Evolutionary conservation across 2,888 invertebrate species (phyloP).

Genomic region (Sclerodermus sp.): DNA sequence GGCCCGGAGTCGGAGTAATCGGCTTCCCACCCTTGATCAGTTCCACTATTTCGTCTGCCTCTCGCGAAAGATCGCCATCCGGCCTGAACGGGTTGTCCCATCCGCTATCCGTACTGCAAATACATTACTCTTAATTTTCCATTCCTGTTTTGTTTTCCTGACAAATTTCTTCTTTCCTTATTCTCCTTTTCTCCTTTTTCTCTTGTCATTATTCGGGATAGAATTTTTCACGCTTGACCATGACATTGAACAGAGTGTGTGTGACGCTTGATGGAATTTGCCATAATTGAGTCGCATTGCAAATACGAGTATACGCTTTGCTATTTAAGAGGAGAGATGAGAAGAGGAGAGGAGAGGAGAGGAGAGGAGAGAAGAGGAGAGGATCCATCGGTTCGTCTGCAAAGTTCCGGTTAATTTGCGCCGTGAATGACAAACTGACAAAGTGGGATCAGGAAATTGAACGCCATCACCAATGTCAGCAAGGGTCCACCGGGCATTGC

Average conservation of each 20-base stretch:
- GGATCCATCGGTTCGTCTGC: conserved; percentile 1
- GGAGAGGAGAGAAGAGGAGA: background rate
- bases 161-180: background rate
- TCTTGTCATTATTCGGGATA: too few species aligned
- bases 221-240: conserved; percentile 29
- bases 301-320: background rate
- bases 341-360: background rate
- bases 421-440: conserved; percentile 8
- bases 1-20: conserved; percentile 68
- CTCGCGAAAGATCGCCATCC: conserved; percentile 90
- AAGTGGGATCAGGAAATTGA: conserved; percentile 14
- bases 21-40: conserved; percentile 90
- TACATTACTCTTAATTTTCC: too few species aligned
- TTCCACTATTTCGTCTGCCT: conserved; percentile 95
- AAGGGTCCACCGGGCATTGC: background rate
- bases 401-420: conserved; percentile 5
- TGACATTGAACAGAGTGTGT: conserved; percentile 45
- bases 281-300: background rate
- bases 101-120: conserved; percentile 88
- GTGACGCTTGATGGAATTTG: conserved; percentile 40
- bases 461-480: background rate
- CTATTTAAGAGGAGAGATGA: background rate
- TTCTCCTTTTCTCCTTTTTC: background rate
- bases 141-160: too few species aligned
- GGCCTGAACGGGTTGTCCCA: conserved; percentile 98